These are phyloP conservation scores for Bovichtus diacanthus DNA, from an alignment of 2,797 vertebrate genomes.

Conservation along the genomic window DNA sequence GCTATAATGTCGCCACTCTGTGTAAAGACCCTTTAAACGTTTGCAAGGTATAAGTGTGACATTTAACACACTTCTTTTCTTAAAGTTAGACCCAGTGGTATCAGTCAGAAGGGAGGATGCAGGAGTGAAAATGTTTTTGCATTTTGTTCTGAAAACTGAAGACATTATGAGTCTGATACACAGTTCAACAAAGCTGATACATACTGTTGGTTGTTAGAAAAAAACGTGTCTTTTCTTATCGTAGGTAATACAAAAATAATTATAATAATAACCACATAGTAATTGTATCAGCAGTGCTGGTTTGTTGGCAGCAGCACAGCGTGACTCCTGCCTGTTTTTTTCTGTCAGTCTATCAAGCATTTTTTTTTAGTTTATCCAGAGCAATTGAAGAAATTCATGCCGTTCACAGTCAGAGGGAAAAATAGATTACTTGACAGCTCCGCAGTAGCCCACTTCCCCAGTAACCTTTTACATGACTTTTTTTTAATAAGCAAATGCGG, in stretches of 20 bases:
- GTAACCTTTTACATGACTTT: neutral
- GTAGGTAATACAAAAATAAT: too few species aligned
- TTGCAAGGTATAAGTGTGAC: too few species aligned
- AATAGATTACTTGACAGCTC: conserved; percentile 12
- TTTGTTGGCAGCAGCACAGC: conserved; percentile 31
- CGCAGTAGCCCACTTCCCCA: too few species aligned
- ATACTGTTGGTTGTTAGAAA: conserved; percentile 16
- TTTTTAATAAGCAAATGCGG: neutral
- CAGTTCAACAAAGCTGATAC: neutral
- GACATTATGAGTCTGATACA: conserved; percentile 7
- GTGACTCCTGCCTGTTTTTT: conserved; percentile 3
- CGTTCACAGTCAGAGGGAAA: neutral
- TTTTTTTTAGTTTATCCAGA: conserved; percentile 25
- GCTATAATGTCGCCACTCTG: too few species aligned
- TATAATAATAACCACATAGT: conserved; percentile 24
- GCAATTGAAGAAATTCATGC: conserved; percentile 16
- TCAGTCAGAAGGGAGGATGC: neutral
- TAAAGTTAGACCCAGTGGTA: too few species aligned
- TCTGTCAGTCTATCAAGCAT: conserved; percentile 21
- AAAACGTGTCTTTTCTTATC: too few species aligned
- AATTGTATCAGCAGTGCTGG: conserved; percentile 17
- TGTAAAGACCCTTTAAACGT: too few species aligned
- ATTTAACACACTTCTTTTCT: too few species aligned
- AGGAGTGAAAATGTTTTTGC: neutral
- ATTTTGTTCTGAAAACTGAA: neutral